Percentiles rank a stretch among this genome's conserved stretches.
phyloP scores from a whole-genome alignment of 2,113 vertebrate species.

The Pycnonotus jocosus region DNA sequence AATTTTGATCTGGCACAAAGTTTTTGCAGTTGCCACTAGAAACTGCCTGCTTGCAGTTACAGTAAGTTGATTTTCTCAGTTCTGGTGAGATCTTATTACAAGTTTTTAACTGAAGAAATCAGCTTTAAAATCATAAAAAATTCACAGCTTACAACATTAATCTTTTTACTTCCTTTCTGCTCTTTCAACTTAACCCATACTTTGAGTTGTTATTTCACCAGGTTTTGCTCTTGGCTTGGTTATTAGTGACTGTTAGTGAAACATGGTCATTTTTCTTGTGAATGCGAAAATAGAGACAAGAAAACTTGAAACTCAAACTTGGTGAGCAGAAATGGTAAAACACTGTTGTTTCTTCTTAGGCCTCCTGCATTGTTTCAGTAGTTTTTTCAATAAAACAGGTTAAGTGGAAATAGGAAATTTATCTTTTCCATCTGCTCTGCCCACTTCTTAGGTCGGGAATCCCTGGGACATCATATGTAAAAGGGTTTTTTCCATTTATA shows the following conservation, averaged over 20 bases:
- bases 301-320: neutral
- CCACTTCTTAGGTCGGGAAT: neutral
- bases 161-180: neutral
- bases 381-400: neutral
- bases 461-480: neutral
- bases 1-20: neutral
- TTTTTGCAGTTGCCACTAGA: neutral
- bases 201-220: neutral
- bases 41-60: neutral
- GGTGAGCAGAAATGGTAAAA: neutral
- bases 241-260: neutral
- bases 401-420: neutral
- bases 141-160: neutral
- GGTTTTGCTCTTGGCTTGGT: neutral
- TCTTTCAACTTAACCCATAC: neutral
- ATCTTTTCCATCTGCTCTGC: neutral
- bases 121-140: neutral
- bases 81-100: neutral
- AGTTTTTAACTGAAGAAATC: neutral
- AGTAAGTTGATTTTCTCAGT: neutral
- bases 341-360: neutral
- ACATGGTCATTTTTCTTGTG: neutral
- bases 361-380: neutral
- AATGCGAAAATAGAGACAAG: neutral
- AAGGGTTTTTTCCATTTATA: neutral